Evolutionary conservation across 2,113 vertebrate genomes (phyloP).

Genomic region (Myrmecobius fasciatus): DNA sequence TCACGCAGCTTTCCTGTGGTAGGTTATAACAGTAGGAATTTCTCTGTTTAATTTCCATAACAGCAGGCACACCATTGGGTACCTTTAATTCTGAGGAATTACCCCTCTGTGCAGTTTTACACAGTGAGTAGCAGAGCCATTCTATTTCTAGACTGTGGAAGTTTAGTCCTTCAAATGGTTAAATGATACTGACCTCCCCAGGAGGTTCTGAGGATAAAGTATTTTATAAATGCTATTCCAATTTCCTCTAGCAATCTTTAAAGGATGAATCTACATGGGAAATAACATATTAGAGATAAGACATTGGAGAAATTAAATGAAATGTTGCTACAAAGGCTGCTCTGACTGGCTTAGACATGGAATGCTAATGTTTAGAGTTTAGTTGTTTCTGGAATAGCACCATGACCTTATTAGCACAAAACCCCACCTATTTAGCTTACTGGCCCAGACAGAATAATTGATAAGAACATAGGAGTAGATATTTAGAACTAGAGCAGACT

Average conservation of each 20-base stretch:
- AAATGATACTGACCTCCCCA: neutral
- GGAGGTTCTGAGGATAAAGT: neutral
- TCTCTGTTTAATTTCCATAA: conserved; percentile 1
- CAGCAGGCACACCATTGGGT: neutral
- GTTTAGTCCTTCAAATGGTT: neutral
- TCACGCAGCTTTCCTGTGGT: neutral
- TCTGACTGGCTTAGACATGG: neutral
- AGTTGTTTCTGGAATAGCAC: neutral
- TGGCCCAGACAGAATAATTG: neutral
- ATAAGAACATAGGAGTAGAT: neutral
- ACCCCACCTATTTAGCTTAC: neutral
- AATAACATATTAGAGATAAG: neutral
- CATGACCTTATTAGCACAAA: neutral
- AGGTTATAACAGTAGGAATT: neutral
- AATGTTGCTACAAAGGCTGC: neutral
- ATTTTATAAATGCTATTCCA: neutral
- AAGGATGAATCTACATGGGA: neutral
- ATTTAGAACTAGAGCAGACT: neutral
- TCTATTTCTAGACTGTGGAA: neutral
- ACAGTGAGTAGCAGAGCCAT: neutral
- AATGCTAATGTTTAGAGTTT: neutral
- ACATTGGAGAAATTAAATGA: neutral
- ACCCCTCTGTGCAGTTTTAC: neutral
- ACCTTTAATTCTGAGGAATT: neutral
- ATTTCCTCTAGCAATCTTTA: neutral